These are phyloP conservation scores for Acromyrmex heyeri DNA, from an alignment of 1,140 invertebrate species.

Conservation along the genomic window DNA sequence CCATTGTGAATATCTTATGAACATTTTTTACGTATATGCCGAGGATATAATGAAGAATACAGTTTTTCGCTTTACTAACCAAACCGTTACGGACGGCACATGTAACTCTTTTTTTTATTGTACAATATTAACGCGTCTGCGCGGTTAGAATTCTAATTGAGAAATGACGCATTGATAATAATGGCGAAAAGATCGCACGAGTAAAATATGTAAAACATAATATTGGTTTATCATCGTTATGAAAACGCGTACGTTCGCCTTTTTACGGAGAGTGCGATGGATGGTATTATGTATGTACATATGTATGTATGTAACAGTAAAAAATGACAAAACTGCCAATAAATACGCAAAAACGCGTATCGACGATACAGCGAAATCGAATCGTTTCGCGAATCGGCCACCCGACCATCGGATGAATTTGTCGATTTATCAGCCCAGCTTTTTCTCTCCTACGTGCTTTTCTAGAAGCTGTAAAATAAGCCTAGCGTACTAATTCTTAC, in stretches of 20 bases:
- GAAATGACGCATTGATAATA: constrained; percentile 3
- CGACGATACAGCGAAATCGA: constrained; percentile 12
- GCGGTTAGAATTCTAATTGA: constrained; percentile 7
- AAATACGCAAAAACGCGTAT: constrained; percentile 26
- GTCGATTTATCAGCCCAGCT: background rate
- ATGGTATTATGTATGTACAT: background rate
- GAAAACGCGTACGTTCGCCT: background rate
- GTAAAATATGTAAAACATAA: background rate
- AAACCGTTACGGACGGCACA: background rate
- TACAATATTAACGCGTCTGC: no score
- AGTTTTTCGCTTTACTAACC: constrained; percentile 10
- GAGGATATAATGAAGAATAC: background rate
- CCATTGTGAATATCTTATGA: background rate
- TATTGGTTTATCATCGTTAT: background rate
- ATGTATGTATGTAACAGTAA: no score
- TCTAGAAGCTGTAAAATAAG: background rate
- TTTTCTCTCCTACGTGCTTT: no score
- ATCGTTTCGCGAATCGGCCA: constrained; percentile 1
- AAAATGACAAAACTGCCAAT: constrained; percentile 21
- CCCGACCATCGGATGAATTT: constrained; percentile 23
- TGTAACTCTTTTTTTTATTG: background rate
- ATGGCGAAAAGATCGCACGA: background rate
- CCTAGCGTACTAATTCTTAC: background rate
- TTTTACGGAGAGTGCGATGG: constrained; percentile 4
- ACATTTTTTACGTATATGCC: no score